A percentile compares a stretch with the other conserved stretches of the same genome.
Evolutionary conservation across 2,113 vertebrate species (phyloP).

Genomic region (Eptatretus burgeri): DNA sequence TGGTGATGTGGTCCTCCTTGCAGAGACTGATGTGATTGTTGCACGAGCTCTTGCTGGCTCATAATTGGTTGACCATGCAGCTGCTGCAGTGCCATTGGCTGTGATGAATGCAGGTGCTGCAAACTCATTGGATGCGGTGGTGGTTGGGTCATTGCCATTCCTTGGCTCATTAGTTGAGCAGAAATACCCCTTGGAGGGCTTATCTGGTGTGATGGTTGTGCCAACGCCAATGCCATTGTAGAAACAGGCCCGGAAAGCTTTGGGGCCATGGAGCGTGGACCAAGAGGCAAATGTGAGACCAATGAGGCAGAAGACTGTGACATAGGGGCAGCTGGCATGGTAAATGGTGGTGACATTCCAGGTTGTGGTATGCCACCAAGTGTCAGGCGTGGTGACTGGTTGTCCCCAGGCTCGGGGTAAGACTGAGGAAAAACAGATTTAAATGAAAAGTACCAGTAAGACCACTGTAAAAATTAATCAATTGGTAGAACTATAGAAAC

Average conservation of each 20-base stretch:
- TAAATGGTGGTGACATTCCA: background rate
- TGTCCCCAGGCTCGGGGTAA: background rate
- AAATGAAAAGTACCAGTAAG: no score
- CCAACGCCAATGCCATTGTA: background rate
- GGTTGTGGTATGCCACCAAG: slow-evolving; percentile 1
- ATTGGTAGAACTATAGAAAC: no score
- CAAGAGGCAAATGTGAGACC: slow-evolving; percentile 1
- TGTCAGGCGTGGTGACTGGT: slow-evolving; percentile 1
- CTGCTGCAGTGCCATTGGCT: slow-evolving; percentile 1
- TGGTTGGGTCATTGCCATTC: background rate
- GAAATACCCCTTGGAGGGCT: no score
- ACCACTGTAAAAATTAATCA: no score
- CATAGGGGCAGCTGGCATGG: background rate
- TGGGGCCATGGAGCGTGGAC: background rate
- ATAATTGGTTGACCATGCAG: background rate
- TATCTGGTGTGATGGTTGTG: background rate
- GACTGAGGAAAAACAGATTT: background rate
- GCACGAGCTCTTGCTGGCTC: background rate
- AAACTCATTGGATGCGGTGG: slow-evolving; percentile 4
- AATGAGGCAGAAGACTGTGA: slow-evolving; percentile 2
- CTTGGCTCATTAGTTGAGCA: no score
- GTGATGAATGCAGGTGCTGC: slow-evolving; percentile 1
- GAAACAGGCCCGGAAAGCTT: background rate
- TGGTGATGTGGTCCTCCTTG: background rate
- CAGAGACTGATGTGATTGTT: slow-evolving; percentile 3